A percentile compares a stretch with the other conserved stretches of the same genome.
phyloP scores from a whole-genome alignment of 2,888 invertebrate genomes.

The Aporophyla nigra region DNA sequence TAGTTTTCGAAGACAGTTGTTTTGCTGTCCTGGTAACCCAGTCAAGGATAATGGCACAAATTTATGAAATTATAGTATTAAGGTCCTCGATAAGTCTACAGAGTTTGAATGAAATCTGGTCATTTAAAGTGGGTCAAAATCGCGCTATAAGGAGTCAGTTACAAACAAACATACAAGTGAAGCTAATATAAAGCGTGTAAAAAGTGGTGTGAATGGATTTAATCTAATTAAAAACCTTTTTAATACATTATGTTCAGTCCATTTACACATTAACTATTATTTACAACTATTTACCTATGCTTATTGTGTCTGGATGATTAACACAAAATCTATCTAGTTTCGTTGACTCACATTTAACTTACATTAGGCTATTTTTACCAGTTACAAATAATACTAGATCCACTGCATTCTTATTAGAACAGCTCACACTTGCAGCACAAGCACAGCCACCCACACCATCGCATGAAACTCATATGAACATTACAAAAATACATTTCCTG shows the following conservation, averaged over 20 bases:
- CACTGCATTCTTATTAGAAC: conserved; percentile 28
- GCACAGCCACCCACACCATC: conserved; percentile 8
- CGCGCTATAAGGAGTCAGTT: too few species aligned
- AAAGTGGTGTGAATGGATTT: not conserved
- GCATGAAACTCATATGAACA: conserved; percentile 18
- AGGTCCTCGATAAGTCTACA: too few species aligned
- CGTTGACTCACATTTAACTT: conserved; percentile 12
- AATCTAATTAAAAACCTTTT: not conserved
- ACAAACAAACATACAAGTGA: too few species aligned
- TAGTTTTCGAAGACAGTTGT: too few species aligned
- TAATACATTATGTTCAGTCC: not conserved
- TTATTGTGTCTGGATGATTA: not conserved
- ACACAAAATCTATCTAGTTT: not conserved
- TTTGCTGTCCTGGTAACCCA: too few species aligned
- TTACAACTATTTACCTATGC: not conserved
- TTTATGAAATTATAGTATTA: too few species aligned
- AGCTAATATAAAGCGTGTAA: too few species aligned
- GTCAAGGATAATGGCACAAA: too few species aligned
- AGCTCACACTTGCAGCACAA: conserved; percentile 5
- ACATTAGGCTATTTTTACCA: not conserved
- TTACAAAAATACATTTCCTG: conserved; percentile 23
- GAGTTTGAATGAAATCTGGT: too few species aligned
- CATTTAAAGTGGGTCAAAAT: too few species aligned
- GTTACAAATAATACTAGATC: conserved; percentile 3
- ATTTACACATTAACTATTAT: not conserved